Conservation (phyloP, 2,888 invertebrate species). For the Philopedon plagiatum region DNA sequence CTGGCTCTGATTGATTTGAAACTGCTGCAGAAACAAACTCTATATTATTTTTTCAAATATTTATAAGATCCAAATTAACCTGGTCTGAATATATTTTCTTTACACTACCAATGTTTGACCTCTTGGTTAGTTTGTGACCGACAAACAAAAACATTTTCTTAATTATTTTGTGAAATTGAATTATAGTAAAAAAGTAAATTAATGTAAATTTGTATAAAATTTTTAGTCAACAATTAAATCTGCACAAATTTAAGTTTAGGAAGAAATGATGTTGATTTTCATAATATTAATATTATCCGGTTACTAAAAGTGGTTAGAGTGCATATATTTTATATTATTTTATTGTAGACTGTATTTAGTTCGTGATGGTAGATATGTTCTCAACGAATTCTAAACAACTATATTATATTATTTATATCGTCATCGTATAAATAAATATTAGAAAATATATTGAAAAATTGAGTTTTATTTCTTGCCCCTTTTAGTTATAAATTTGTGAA, state of each 20-base stretch:
- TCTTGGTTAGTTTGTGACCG: not conserved
- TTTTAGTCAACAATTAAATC: not conserved
- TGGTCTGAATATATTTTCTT: no score
- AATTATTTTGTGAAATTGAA: not conserved
- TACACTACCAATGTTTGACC: not conserved
- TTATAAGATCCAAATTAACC: no score
- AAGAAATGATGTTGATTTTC: slow-evolving; percentile 21
- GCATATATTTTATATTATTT: slow-evolving; percentile 47
- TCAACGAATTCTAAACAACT: slow-evolving; percentile 39
- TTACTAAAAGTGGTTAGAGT: slow-evolving; percentile 40
- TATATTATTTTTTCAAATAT: no score
- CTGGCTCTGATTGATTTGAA: no score
- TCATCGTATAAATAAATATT: slow-evolving; percentile 45
- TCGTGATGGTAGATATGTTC: slow-evolving; percentile 42
- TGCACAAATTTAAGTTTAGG: slow-evolving; percentile 25
- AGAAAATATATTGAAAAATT: slow-evolving; percentile 36
- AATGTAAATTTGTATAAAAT: slow-evolving; percentile 17
- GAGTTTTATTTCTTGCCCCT: slow-evolving; percentile 13
- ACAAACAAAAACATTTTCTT: not conserved
- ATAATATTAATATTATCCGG: slow-evolving; percentile 19
- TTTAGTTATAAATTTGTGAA: not conserved
- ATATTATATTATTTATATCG: slow-evolving; percentile 46
- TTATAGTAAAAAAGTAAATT: not conserved
- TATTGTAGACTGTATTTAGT: slow-evolving; percentile 43
- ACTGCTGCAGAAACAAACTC: no score